Percentiles rank a stretch among this genome's conserved stretches.
phyloP scores from a whole-genome alignment of 1,140 invertebrate genomes.

The Paracyclopina nana region DNA sequence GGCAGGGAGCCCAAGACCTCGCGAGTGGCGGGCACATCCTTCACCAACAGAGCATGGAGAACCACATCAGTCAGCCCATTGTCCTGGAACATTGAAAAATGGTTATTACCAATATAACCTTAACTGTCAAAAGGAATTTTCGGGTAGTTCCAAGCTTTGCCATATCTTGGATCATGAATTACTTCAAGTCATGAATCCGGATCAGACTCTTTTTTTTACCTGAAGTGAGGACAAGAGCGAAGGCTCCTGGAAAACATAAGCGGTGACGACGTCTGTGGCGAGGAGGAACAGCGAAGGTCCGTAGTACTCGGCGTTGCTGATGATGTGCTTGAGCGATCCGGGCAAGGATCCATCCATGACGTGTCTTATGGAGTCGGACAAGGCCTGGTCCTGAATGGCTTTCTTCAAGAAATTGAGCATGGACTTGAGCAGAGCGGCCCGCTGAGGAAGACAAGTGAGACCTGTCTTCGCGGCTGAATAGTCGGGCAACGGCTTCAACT shows the following conservation, averaged over 20 bases:
- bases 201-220: too few relatives aligned
- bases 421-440: conserved; percentile 64
- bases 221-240: conserved; percentile 58
- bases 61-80: conserved; percentile 76
- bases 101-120: too few relatives aligned
- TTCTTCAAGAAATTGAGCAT: conserved; percentile 80
- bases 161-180: too few relatives aligned
- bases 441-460: conserved; percentile 48
- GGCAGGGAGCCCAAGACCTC: conserved; percentile 72
- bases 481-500: too few relatives aligned
- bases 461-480: too few relatives aligned
- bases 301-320: conserved; percentile 80
- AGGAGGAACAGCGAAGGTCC: conserved; percentile 67
- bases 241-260: conserved; percentile 77
- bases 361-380: conserved; percentile 54
- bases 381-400: conserved; percentile 39
- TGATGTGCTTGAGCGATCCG: conserved; percentile 62
- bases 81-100: too few relatives aligned
- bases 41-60: conserved; percentile 58
- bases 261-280: conserved; percentile 76
- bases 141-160: too few relatives aligned
- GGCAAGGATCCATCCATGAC: conserved; percentile 77
- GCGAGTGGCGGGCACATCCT: conserved; percentile 66
- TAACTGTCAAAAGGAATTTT: too few relatives aligned
- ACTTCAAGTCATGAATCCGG: too few relatives aligned